These are phyloP conservation scores for Sphinx pinastri DNA, from an alignment of 2,888 invertebrate species.

Conservation along the genomic window DNA sequence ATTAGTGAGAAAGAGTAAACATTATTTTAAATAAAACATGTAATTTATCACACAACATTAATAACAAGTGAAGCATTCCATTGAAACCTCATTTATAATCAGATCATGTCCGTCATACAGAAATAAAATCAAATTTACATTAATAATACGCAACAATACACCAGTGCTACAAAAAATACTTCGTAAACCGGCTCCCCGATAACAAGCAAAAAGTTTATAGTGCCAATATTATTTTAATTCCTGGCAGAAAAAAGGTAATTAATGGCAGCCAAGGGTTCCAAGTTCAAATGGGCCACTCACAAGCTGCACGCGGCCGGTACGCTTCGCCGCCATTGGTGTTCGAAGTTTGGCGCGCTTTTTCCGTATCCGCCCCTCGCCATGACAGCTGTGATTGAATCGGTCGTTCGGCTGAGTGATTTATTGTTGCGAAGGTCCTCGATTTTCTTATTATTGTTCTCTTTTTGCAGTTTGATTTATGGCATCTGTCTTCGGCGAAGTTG, in stretches of 20 bases:
- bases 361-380: constrained; percentile 75
- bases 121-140: neutral
- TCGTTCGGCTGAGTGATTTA: constrained; percentile 74
- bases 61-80: neutral
- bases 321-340: constrained; percentile 75
- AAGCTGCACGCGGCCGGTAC: constrained; percentile 56
- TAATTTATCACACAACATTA: neutral
- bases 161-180: neutral
- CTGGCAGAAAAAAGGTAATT: constrained; percentile 55
- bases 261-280: constrained; percentile 73
- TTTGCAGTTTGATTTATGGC: constrained; percentile 69
- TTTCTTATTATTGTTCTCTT: constrained; percentile 53
- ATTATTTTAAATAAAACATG: neutral
- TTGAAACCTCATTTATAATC: neutral
- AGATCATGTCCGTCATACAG: neutral
- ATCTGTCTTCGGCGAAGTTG: constrained; percentile 42
- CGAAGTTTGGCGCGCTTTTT: constrained; percentile 79
- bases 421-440: constrained; percentile 58
- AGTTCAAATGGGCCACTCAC: constrained; percentile 76
- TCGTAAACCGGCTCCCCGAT: constrained; percentile 24
- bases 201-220: constrained; percentile 39
- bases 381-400: constrained; percentile 81
- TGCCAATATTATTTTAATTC: constrained; percentile 43
- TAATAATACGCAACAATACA: neutral
- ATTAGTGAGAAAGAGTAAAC: no score